Percentiles rank a stretch among this genome's conserved stretches.
These are phyloP conservation scores for Agriotes lineatus DNA, from an alignment of 2,888 invertebrate species.

Conservation along the genomic window DNA sequence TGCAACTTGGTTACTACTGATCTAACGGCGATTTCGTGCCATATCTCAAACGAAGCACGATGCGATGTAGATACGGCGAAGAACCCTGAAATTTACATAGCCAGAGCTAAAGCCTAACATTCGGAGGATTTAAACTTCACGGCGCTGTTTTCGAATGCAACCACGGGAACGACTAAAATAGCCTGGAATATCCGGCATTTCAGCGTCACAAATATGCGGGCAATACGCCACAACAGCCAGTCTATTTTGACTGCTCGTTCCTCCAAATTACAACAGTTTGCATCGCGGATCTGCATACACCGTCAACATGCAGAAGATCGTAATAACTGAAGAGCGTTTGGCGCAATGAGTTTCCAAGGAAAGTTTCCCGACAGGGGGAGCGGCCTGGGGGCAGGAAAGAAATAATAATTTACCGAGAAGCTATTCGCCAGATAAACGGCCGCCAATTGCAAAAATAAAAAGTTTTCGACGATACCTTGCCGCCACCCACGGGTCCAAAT, in stretches of 20 bases:
- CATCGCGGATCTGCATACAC: not conserved
- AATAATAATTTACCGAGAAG: not conserved
- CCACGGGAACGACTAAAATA: constrained; percentile 32
- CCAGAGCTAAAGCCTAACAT: constrained; percentile 15
- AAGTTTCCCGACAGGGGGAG: too few species aligned
- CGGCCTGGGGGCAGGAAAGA: too few species aligned
- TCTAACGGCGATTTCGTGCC: constrained; percentile 6
- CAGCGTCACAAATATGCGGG: constrained; percentile 36
- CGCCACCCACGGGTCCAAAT: constrained; percentile 3
- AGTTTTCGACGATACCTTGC: not conserved
- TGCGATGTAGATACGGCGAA: constrained; percentile 21
- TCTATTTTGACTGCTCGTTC: constrained; percentile 36
- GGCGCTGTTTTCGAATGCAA: constrained; percentile 28
- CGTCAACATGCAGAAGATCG: not conserved
- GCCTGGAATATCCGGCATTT: constrained; percentile 38
- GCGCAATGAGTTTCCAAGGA: too few species aligned
- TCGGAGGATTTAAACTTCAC: constrained; percentile 21
- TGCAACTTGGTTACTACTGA: constrained; percentile 26
- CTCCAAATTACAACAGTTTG: constrained; percentile 27
- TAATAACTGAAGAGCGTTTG: too few species aligned
- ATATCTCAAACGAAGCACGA: constrained; percentile 11
- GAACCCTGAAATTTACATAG: constrained; percentile 30
- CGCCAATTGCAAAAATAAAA: not conserved
- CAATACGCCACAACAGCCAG: constrained; percentile 36
- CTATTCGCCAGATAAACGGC: not conserved